Conservation (phyloP, 2,888 invertebrate genomes). For the Heliconius ismenius region DNA sequence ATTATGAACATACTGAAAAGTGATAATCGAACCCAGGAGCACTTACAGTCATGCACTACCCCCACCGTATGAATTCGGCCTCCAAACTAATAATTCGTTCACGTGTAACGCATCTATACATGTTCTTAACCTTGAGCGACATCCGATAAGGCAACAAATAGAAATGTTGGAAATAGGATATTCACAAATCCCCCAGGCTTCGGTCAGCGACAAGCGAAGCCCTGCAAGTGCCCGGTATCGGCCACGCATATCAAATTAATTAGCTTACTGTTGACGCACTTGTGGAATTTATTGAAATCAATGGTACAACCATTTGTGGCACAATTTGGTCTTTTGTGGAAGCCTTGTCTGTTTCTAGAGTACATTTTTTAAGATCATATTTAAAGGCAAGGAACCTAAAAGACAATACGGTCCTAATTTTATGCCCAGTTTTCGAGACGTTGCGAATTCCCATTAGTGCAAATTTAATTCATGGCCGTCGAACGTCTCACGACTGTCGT, state of each 20-base stretch:
- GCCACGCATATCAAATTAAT: conserved; percentile 64
- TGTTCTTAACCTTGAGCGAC: conserved; percentile 35
- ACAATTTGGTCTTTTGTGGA: not conserved
- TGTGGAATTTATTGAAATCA: conserved; percentile 23
- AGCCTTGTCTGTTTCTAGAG: not conserved
- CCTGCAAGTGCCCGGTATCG: conserved; percentile 54
- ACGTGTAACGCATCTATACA: conserved; percentile 29
- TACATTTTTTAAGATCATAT: not conserved
- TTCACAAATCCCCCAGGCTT: conserved; percentile 56
- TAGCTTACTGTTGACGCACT: conserved; percentile 47
- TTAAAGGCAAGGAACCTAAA: no score
- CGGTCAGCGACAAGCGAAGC: conserved; percentile 56
- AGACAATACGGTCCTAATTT: no score
- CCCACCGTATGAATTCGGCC: not conserved
- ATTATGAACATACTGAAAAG: no score
- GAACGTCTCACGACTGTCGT: no score
- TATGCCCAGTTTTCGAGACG: no score
- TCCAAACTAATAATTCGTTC: conserved; percentile 1
- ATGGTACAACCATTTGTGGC: not conserved
- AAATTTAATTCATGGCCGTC: no score
- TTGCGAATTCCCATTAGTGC: no score
- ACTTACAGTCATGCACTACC: not conserved
- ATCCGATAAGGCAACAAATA: conserved; percentile 35
- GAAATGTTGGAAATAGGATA: conserved; percentile 60
- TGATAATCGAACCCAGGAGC: not conserved